Conservation (phyloP, 2,888 invertebrate genomes). For the Nomada lathburiana region DNA sequence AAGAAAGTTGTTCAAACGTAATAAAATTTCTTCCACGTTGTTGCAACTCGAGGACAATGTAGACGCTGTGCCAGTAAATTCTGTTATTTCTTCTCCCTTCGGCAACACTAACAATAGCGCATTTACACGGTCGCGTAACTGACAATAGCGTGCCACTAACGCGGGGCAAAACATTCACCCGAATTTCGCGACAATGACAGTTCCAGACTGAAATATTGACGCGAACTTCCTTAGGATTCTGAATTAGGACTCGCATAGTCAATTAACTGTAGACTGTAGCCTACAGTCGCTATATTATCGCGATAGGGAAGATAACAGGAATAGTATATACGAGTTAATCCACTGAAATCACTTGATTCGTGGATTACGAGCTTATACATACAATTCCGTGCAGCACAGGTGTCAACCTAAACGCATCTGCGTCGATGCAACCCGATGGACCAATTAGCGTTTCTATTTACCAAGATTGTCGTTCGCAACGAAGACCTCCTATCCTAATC, state of each 20-base stretch:
- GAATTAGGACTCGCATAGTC: slow-evolving; percentile 36
- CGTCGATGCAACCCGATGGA: slow-evolving; percentile 4
- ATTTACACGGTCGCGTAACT: not conserved
- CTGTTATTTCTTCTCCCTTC: not conserved
- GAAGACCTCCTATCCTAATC: slow-evolving; percentile 12
- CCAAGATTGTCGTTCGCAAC: slow-evolving; percentile 12
- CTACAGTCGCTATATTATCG: slow-evolving; percentile 1
- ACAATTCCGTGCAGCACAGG: slow-evolving; percentile 23
- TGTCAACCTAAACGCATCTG: slow-evolving; percentile 24
- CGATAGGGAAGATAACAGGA: slow-evolving; percentile 39
- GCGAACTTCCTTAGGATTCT: slow-evolving; percentile 25
- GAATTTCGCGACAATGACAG: slow-evolving; percentile 23
- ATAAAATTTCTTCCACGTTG: too few species aligned
- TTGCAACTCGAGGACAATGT: not conserved
- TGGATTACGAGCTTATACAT: slow-evolving; percentile 42
- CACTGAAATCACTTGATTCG: slow-evolving; percentile 42
- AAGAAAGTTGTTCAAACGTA: too few species aligned
- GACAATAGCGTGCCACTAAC: not conserved
- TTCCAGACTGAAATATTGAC: slow-evolving; percentile 9
- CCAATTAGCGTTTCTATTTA: slow-evolving; percentile 43
- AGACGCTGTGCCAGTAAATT: not conserved
- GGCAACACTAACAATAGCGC: not conserved
- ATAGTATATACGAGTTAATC: slow-evolving; percentile 48
- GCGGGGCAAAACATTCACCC: slow-evolving; percentile 11
- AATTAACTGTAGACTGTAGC: slow-evolving; percentile 13